Evolutionary conservation across 2,797 vertebrate species (phyloP), one percentile per base, ranked within the genome.

Genomic region (Lycodopsis pacificus): DNA sequence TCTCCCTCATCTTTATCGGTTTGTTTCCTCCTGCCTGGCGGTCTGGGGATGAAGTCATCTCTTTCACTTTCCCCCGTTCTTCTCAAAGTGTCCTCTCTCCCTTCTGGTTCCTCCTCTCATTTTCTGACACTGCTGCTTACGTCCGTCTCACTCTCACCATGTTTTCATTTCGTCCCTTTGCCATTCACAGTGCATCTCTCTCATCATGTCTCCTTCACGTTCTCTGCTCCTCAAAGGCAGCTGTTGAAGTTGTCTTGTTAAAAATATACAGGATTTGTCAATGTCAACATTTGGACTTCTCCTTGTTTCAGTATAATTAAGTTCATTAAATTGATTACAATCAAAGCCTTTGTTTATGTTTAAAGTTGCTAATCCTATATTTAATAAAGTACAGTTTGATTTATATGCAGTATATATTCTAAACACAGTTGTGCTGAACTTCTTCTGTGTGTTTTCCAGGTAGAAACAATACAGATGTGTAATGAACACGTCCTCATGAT

Each of bases 381-480:
- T 51, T 5, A 22, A n/a, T 25, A 46, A 30, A 67, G 49, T 27
- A 4, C 0, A 3, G 27, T 27, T 27, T 27, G 27, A 27, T 27
- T 27, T 27, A 34, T 10, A 5, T 22, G 1, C 54, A 58, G 20
- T 38, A 27, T 70, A 62, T 44, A 30, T 71, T 54, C n/a, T 30
- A 46, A 42, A 30, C 19, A 46, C 11, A 20, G 17, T 22, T 32
- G 13, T 27, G n/a, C 40, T 51, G 25, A 73, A 9, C 14, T 65
- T 36, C 84, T 3, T 56, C 96, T 96, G 95, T 94, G 3, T 7
- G 10, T 56, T 97, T 97, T 88, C 82, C 93, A 64, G 96, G 95
- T 85, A 97, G 97, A 76, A 91, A 93, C 64, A 97, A 96, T 59
- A 95, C 96, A 10, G 96, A 97, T 89, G 0, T 4, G 12, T 14